Conservation (phyloP, 2,888 invertebrate species). For the Fragum whitleyi region DNA sequence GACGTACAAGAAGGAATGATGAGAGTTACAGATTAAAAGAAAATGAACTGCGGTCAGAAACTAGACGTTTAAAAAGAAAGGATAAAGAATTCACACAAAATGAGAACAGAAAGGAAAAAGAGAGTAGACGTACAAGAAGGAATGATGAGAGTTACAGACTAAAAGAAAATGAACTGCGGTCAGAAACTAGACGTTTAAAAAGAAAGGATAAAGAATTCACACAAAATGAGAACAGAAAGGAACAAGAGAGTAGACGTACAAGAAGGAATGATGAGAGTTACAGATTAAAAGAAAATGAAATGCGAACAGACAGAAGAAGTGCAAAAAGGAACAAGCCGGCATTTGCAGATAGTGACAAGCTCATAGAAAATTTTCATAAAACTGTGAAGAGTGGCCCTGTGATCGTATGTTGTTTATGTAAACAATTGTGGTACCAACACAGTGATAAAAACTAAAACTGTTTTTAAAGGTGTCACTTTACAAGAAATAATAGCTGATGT, state of each 20-base stretch:
- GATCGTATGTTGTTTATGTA: slow-evolving; percentile 50
- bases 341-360: slow-evolving; percentile 12
- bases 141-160: not conserved
- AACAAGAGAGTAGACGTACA: not conserved
- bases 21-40: not conserved
- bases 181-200: slow-evolving; percentile 5
- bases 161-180: not conserved
- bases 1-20: not conserved
- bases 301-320: slow-evolving; percentile 4
- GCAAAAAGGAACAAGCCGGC: not conserved
- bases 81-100: slow-evolving; percentile 1
- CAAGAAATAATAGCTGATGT: slow-evolving; percentile 13
- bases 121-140: slow-evolving; percentile 8
- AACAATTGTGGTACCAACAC: slow-evolving; percentile 44
- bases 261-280: slow-evolving; percentile 10
- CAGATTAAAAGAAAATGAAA: not conserved
- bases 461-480: slow-evolving; percentile 10
- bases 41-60: not conserved
- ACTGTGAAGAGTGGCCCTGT: slow-evolving; percentile 40
- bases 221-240: not conserved
- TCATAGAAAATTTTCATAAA: slow-evolving; percentile 28
- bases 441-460: slow-evolving; percentile 5
- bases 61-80: not conserved
- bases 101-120: not conserved
- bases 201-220: not conserved